Evolutionary conservation across 1,140 invertebrate species (phyloP), one percentile per base, ranked within the genome.

Genomic region (Pissodes strobi): DNA sequence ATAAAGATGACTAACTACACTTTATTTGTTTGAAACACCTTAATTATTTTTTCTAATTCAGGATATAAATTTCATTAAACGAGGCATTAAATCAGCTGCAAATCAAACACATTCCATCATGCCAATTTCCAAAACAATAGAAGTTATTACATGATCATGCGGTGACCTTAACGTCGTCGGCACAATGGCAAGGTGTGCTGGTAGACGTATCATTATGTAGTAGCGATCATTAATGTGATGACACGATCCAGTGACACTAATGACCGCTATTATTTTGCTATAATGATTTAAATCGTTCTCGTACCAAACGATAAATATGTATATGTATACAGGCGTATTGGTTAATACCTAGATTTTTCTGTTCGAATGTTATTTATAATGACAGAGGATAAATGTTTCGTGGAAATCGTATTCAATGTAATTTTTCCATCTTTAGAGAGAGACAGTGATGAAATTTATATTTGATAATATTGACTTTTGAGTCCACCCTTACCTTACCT

Each of bases 101-200:
- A 41, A 8, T 18, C n/a, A 15, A 46, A 10, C 8, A 46, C 17
- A 46, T 21, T 12, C 17, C 10, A 12, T 21, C 9, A 46, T 46
- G 21, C 43, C 43, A 51, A 27, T 51, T 9, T 51, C 23, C n/a
- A 12, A 51, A 51, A 51, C 48, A 51, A 51, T 51, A 21, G 23
- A 51, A 12, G 25, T n/a, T n/a, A n/a, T 51, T 30, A 51, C 23
- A 51, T 51, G 48, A 51, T 25, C 48, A 17, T 25, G 13, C 13
- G n/a, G 13, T 51, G 48, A 51, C 48, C 48, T 51, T 51, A 30
- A 23, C n/a, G 22, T 30, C 27, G 4, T 5, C 22, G n/a, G n/a
- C 12, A 51, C 22, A 51, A 51, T 51, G 27, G 48, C 13, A 30
- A 51, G 48, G 48, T 51, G 48, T 51, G 38, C 15, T 27, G 9